Evolutionary conservation across 2,888 invertebrate genomes (phyloP).

Genomic region (Dilophus febrilis): DNA sequence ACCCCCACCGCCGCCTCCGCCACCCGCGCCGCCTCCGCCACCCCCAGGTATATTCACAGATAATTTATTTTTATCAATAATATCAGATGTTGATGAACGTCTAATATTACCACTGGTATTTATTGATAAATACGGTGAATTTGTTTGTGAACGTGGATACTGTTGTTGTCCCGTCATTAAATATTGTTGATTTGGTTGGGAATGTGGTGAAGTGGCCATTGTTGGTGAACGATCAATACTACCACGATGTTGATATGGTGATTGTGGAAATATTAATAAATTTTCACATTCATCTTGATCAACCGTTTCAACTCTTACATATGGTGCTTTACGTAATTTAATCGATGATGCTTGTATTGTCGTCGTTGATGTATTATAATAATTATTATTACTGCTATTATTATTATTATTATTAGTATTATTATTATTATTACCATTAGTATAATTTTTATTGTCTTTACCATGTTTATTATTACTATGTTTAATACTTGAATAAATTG

Average conservation of each 20-base stretch:
- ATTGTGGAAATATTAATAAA: slow-evolving; percentile 23
- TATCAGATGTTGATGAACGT: slow-evolving; percentile 30
- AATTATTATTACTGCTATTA: neutral
- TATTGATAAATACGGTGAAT: slow-evolving; percentile 22
- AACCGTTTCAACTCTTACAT: slow-evolving; percentile 24
- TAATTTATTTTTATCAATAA: slow-evolving; percentile 14
- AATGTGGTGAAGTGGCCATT: no score
- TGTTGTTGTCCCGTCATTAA: slow-evolving; percentile 19
- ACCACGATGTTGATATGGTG: slow-evolving; percentile 23
- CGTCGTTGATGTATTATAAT: slow-evolving; percentile 9
- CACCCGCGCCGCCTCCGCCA: no score
- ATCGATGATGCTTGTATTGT: neutral
- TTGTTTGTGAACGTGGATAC: slow-evolving; percentile 18
- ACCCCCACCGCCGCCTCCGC: slow-evolving; percentile 14
- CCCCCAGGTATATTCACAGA: slow-evolving; percentile 8
- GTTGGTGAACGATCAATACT: slow-evolving; percentile 18
- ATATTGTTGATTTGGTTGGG: slow-evolving; percentile 14
- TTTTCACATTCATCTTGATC: slow-evolving; percentile 23
- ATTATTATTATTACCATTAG: slow-evolving; percentile 3
- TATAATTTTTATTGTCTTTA: slow-evolving; percentile 1
- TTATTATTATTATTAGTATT: slow-evolving; percentile 8
- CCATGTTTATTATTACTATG: slow-evolving; percentile 12
- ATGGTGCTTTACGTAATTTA: slow-evolving; percentile 18
- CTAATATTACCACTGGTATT: slow-evolving; percentile 19
- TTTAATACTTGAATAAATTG: slow-evolving; percentile 25